Base-by-base conservation (phyloP, 2,797 vertebrate species). In the Sebastes hubbsi region DNA sequence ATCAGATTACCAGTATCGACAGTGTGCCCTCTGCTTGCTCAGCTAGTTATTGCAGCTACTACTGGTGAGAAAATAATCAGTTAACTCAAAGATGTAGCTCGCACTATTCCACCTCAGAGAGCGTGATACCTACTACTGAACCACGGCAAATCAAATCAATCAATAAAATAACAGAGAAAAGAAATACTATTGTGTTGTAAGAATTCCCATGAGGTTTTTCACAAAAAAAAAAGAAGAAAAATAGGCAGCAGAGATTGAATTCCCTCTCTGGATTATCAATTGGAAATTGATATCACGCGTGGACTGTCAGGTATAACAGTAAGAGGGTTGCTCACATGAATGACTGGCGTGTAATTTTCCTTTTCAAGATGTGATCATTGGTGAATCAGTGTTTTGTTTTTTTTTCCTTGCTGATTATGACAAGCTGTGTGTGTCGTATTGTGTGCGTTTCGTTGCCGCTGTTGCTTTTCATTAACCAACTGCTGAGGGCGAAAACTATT, bases 21-120 rank as follows among this genome's bases (percentile, higher is more conserved):
- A 71, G 27, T 58, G 18, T 63, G 77, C 49, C 78, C 74, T 82
- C 73, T 77, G 61, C 75, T 61, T 77, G 38, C 64, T 67, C 18
- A 56, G 34, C 38, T 14, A 60, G 30, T 75, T 65, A 81, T 12
- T 84, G 49, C 75, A 85, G 62, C 66, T 29, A 6, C 59, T 1
- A 3, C 34, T 52, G 64, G 58, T 29, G 34, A 78, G 36, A 36
- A 71, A 63, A 67, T 38, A 29, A 76, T 75, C 63, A n/a, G 65
- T 58, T 66, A 63, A 66, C 46, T 69, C n/a, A 56, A 49, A 78
- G 18, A 64, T 38, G 49, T 30, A 20, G 55, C 25, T 38, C 18
- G 58, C 63, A 63, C 55, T 58, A 32, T 62, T 85, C 36, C 69
- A 64, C 52, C 62, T 72, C 71, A 60, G 52, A 22, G 25, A 79